phyloP scores from a whole-genome alignment of 2,888 invertebrate genomes.

The Nomada fabriciana region DNA sequence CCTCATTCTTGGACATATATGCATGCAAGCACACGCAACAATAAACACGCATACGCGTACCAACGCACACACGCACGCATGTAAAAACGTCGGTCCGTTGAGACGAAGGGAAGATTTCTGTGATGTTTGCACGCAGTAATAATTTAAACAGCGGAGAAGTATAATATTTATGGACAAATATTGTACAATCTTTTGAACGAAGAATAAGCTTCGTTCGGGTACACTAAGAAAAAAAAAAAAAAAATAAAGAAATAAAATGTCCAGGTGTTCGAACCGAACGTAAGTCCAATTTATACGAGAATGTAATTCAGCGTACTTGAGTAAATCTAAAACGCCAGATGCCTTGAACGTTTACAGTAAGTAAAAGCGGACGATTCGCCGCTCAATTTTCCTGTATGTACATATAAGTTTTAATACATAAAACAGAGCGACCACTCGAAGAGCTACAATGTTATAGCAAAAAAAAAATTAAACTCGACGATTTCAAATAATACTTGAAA shows the following conservation, averaged over 20 bases:
- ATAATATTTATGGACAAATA: constrained; percentile 34
- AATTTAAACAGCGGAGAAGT: constrained; percentile 46
- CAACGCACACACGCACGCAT: constrained; percentile 46
- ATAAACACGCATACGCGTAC: constrained; percentile 40
- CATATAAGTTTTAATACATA: constrained; percentile 25
- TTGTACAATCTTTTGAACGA: constrained; percentile 38
- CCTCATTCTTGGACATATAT: constrained; percentile 37
- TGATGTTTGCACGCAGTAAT: constrained; percentile 53
- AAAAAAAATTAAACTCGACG: constrained; percentile 46
- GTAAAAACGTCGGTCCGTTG: constrained; percentile 54
- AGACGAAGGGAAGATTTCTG: constrained; percentile 23
- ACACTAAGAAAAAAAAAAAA: neutral
- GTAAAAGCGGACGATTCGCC: constrained; percentile 38
- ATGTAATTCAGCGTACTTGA: constrained; percentile 10
- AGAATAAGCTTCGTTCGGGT: constrained; percentile 26
- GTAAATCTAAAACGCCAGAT: constrained; percentile 34
- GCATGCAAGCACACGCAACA: constrained; percentile 56
- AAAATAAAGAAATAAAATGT: neutral
- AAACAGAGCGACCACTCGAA: constrained; percentile 21
- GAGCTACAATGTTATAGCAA: neutral
- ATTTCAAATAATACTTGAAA: constrained; percentile 61
- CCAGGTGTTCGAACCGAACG: neutral
- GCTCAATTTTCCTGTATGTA: constrained; percentile 42
- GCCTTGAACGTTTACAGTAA: constrained; percentile 32
- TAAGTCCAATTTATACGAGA: constrained; percentile 37